Evolutionary conservation across 2,888 invertebrate genomes (phyloP), one percentile per base, ranked within the genome.

Genomic region (Incurvaria masculella): DNA sequence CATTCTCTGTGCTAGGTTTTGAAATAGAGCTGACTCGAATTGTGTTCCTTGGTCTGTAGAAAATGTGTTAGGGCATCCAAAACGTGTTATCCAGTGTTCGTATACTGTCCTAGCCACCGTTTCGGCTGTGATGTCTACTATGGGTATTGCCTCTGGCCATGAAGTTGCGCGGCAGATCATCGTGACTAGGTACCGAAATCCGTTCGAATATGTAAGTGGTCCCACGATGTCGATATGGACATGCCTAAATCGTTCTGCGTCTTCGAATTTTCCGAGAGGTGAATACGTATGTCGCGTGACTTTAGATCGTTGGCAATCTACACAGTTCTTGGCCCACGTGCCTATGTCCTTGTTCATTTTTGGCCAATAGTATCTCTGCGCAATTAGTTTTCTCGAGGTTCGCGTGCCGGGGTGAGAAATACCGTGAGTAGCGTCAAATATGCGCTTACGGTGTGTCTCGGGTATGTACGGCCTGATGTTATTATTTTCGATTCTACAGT

Each of bases 1-100:
- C 43, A 50, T 21, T 4, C 49, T 26, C 26, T 43, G 46, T 49
- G 59, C 51, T 45, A 59, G 57, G 1, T 64, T 46, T 1, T 56
- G 57, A 48, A 57, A 51, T 39, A 64, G 61, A 2, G 56, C 55
- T 2, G 64, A 64, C 20, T 65, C 57, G 2, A 68, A 54, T 53
- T 66, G 62, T 3, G 63, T 27, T 45, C 67, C 63, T 48, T 64
- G 64, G 8, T 62, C 55, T 33, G 59, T 57, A 49, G 64, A 67
- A 10, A 59, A 59, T 14, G 21, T 44, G 49, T 8, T 10, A 8
- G 39, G 39, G 17, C 33, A n/a, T 11, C 47, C 47, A 27, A 44
- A 50, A n/a, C 49, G 33, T 17, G 27, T 19, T 14, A 50, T 50
- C 49, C 49, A 50, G 6, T 40, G 40, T 10, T 50, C 44, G 27